Conservation (phyloP, 2,113 vertebrate species). For the Cyrtonyx montezumae region DNA sequence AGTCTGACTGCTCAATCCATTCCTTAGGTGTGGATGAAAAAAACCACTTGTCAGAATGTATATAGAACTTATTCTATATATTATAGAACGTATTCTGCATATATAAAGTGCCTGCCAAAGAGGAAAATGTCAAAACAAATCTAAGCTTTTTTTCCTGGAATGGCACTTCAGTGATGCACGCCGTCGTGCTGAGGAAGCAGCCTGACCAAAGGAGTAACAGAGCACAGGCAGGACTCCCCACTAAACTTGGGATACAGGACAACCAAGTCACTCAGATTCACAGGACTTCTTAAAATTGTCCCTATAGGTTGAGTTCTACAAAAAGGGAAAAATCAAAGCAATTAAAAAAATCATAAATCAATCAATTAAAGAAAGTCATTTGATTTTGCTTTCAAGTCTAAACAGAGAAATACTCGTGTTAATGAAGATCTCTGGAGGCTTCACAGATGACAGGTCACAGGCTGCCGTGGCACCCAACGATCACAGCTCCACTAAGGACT, state of each 20-base stretch:
- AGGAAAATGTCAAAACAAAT: conserved; percentile 30
- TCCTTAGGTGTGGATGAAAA: conserved; percentile 5
- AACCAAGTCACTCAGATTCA: background rate
- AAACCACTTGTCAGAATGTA: background rate
- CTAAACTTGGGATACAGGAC: background rate
- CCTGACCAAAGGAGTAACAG: background rate
- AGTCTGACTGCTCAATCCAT: background rate
- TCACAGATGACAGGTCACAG: background rate
- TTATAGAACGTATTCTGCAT: no score
- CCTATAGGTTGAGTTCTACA: conserved; percentile 15
- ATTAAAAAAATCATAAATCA: background rate
- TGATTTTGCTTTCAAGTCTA: background rate
- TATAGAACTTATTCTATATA: no score
- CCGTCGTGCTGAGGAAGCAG: background rate
- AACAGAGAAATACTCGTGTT: background rate
- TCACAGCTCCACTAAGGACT: background rate
- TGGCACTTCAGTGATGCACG: background rate
- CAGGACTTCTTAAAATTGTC: background rate
- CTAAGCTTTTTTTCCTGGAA: conserved; percentile 9
- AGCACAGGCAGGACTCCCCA: background rate
- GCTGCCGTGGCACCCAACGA: background rate
- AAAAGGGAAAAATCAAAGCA: background rate
- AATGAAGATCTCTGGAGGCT: background rate
- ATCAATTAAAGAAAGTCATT: background rate
- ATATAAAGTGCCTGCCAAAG: conserved; percentile 35